These are phyloP conservation scores for Thamnaconus septentrionalis DNA, from an alignment of 2,113 vertebrate genomes.

Conservation along the genomic window DNA sequence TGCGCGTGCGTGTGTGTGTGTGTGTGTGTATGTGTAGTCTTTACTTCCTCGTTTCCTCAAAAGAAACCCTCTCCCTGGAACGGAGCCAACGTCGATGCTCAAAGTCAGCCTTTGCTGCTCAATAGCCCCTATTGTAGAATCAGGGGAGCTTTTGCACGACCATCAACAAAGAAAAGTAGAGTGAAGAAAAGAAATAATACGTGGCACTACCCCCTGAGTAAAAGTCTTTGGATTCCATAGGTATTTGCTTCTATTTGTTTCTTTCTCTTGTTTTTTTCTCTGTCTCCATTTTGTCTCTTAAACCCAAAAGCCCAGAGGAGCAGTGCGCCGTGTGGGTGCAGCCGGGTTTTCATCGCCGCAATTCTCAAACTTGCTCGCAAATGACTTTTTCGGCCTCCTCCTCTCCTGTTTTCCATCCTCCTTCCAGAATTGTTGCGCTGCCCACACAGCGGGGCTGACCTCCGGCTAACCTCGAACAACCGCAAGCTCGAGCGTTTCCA, in stretches of 20 bases:
- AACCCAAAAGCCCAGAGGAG: slow-evolving; percentile 27
- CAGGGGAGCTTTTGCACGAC: slow-evolving; percentile 69
- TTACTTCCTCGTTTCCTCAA: slow-evolving; percentile 64
- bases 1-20: slow-evolving; percentile 20
- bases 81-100: slow-evolving; percentile 52
- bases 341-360: slow-evolving; percentile 8
- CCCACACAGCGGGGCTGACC: slow-evolving; percentile 47
- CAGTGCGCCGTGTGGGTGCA: slow-evolving; percentile 38
- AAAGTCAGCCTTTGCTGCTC: slow-evolving; percentile 55
- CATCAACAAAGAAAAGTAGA: slow-evolving; percentile 48
- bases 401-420: slow-evolving; percentile 26
- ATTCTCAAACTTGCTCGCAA: slow-evolving; percentile 19
- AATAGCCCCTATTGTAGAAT: slow-evolving; percentile 82
- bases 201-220: slow-evolving; percentile 75
- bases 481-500: slow-evolving; percentile 12
- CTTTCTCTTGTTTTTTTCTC: slow-evolving; percentile 6
- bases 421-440: slow-evolving; percentile 11
- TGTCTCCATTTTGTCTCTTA: slow-evolving; percentile 66
- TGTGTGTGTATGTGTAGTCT: slow-evolving; percentile 34
- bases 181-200: slow-evolving; percentile 59
- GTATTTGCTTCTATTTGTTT: neutral
- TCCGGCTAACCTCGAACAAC: slow-evolving; percentile 39
- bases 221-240: slow-evolving; percentile 69
- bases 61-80: slow-evolving; percentile 64
- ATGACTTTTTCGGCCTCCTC: slow-evolving; percentile 2